Percentiles rank a stretch among this genome's conserved stretches.
These are phyloP conservation scores for Tenthredo notha DNA, from an alignment of 2,888 invertebrate genomes.

Conservation along the genomic window DNA sequence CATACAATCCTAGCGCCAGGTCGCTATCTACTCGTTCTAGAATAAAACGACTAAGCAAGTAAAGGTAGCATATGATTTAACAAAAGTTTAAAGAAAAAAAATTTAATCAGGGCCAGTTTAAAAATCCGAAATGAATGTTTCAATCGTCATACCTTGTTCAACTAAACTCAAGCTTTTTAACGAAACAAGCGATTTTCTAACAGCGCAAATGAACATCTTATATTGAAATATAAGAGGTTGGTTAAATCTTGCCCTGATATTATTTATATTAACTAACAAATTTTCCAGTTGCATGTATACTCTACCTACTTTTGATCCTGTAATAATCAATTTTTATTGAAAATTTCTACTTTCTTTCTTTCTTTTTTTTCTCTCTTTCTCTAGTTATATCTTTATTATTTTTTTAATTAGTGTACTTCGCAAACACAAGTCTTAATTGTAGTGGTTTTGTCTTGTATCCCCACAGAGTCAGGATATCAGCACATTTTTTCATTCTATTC, in stretches of 20 bases:
- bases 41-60: slow-evolving; percentile 75
- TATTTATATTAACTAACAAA: slow-evolving; percentile 50
- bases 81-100: slow-evolving; percentile 19
- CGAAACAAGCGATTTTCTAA: background rate
- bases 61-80: slow-evolving; percentile 56
- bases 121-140: background rate
- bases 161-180: background rate
- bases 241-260: slow-evolving; percentile 37
- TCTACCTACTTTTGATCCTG: slow-evolving; percentile 11
- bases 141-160: slow-evolving; percentile 12
- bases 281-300: slow-evolving; percentile 33
- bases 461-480: background rate
- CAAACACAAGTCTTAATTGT: slow-evolving; percentile 10
- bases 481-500: background rate
- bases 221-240: background rate
- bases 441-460: background rate
- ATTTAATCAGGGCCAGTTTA: slow-evolving; percentile 28
- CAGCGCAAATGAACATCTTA: background rate
- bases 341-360: background rate
- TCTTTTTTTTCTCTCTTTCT: background rate
- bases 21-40: slow-evolving; percentile 74
- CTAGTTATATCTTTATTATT: slow-evolving; percentile 13
- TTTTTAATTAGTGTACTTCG: background rate
- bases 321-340: slow-evolving; percentile 11
- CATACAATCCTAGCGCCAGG: slow-evolving; percentile 72